Evolutionary conservation across 1,140 invertebrate species (phyloP).

Genomic region (Danaus melanippus): DNA sequence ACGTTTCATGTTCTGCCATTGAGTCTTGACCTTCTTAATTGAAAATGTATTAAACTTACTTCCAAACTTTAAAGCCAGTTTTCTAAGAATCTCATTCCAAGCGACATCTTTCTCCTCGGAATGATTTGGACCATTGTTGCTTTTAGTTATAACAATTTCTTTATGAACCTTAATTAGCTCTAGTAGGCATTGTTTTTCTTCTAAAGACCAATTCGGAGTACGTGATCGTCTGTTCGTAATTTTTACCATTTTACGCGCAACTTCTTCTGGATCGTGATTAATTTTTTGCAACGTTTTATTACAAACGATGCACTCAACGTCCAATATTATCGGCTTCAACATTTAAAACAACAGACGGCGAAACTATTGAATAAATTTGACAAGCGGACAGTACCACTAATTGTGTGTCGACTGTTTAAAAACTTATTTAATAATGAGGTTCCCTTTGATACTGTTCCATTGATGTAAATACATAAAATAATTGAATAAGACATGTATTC

Average conservation of each 20-base stretch:
- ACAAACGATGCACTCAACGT: constrained; percentile 67
- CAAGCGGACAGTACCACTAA: constrained; percentile 33
- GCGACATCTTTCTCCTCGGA: constrained; percentile 57
- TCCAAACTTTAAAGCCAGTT: constrained; percentile 48
- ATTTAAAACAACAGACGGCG: constrained; percentile 55
- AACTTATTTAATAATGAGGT: constrained; percentile 44
- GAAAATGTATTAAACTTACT: constrained; percentile 53
- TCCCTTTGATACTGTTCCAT: constrained; percentile 22
- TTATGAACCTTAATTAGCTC: constrained; percentile 60
- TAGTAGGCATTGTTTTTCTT: constrained; percentile 60
- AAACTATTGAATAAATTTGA: constrained; percentile 40
- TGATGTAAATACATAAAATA: constrained; percentile 18
- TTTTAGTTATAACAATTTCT: constrained; percentile 51
- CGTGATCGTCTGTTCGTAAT: constrained; percentile 44
- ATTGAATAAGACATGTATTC: constrained; percentile 32
- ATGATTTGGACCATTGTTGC: constrained; percentile 52
- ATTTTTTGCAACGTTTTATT: constrained; percentile 69
- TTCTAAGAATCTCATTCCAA: constrained; percentile 62
- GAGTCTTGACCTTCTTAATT: constrained; percentile 63
- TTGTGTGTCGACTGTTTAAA: constrained; percentile 38
- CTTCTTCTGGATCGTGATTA: constrained; percentile 45
- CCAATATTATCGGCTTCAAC: constrained; percentile 63
- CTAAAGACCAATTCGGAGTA: constrained; percentile 60
- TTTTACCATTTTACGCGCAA: constrained; percentile 44
- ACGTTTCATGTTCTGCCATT: constrained; percentile 69